Conservation (phyloP, 2,888 invertebrate species). For the Dryobota labecula region DNA sequence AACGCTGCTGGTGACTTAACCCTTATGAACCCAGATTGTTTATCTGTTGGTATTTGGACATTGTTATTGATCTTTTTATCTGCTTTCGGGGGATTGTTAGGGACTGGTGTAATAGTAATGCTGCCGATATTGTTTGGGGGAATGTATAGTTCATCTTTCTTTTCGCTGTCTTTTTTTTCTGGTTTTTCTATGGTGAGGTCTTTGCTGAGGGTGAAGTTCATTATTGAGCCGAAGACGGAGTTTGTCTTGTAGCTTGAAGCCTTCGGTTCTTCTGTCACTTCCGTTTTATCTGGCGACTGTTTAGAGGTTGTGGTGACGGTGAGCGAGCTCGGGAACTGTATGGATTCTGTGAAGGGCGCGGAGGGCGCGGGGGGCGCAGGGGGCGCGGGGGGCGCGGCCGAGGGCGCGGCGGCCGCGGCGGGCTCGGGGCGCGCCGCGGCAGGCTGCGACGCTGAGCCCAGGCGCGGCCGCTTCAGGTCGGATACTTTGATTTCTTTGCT, state of each 20-base stretch:
- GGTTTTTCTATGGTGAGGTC: slow-evolving; percentile 79
- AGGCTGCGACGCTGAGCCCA: slow-evolving; percentile 73
- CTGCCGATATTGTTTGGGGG: slow-evolving; percentile 86
- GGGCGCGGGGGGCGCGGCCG: slow-evolving; percentile 37
- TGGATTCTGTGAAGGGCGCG: slow-evolving; percentile 76
- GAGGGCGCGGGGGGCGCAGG: slow-evolving; percentile 27
- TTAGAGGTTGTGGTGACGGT: slow-evolving; percentile 83
- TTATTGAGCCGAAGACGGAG: slow-evolving; percentile 72
- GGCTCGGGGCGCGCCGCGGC: slow-evolving; percentile 34
- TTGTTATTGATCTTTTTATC: slow-evolving; percentile 74
- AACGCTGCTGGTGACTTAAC: slow-evolving; percentile 86
- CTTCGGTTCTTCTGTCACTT: slow-evolving; percentile 61
- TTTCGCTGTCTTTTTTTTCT: slow-evolving; percentile 74
- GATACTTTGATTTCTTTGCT: slow-evolving; percentile 83
- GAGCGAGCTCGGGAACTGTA: slow-evolving; percentile 86
- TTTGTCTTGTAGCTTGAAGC: slow-evolving; percentile 68
- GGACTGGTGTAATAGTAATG: slow-evolving; percentile 87
- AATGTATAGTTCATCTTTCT: slow-evolving; percentile 82
- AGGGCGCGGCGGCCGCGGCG: slow-evolving; percentile 56
- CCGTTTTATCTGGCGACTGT: slow-evolving; percentile 63
- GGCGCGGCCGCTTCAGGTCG: slow-evolving; percentile 80
- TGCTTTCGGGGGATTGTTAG: slow-evolving; percentile 66
- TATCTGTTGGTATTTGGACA: slow-evolving; percentile 58
- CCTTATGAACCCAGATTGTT: slow-evolving; percentile 79
- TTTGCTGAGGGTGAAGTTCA: slow-evolving; percentile 78